These are phyloP conservation scores for Amblyopsis hoosieri DNA, from an alignment of 2,797 vertebrate genomes.

Conservation along the genomic window DNA sequence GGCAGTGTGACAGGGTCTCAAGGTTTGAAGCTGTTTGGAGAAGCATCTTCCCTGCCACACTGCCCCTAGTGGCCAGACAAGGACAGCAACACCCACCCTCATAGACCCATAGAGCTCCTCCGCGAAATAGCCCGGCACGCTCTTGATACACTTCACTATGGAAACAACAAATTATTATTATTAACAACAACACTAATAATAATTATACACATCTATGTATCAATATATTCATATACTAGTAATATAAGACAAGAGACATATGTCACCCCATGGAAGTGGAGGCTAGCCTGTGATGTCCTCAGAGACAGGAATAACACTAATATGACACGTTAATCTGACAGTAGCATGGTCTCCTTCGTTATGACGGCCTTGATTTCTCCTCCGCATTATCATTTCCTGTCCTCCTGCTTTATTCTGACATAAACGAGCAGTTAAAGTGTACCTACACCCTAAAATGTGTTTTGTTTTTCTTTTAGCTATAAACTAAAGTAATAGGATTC, in stretches of 20 bases:
- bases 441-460: too few relatives aligned
- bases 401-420: slow-evolving; percentile 9
- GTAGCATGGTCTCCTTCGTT: neutral
- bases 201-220: neutral
- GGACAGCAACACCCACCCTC: slow-evolving; percentile 78
- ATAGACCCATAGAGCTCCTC: slow-evolving; percentile 85
- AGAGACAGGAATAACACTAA: too few relatives aligned
- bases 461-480: too few relatives aligned
- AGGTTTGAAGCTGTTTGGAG: too few relatives aligned
- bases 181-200: neutral
- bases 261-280: too few relatives aligned
- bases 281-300: too few relatives aligned
- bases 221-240: too few relatives aligned
- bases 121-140: slow-evolving; percentile 89
- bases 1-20: too few relatives aligned
- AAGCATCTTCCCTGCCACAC: too few relatives aligned
- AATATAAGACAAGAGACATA: too few relatives aligned
- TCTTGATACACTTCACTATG: slow-evolving; percentile 87
- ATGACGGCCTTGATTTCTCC: slow-evolving; percentile 9
- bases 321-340: slow-evolving; percentile 7
- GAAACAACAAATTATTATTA: slow-evolving; percentile 22
- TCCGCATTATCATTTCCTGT: slow-evolving; percentile 2
- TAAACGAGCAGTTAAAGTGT: neutral
- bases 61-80: too few relatives aligned
- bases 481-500: too few relatives aligned